phyloP scores from a whole-genome alignment of 2,797 vertebrate genomes.

The Lateolabrax maculatus region DNA sequence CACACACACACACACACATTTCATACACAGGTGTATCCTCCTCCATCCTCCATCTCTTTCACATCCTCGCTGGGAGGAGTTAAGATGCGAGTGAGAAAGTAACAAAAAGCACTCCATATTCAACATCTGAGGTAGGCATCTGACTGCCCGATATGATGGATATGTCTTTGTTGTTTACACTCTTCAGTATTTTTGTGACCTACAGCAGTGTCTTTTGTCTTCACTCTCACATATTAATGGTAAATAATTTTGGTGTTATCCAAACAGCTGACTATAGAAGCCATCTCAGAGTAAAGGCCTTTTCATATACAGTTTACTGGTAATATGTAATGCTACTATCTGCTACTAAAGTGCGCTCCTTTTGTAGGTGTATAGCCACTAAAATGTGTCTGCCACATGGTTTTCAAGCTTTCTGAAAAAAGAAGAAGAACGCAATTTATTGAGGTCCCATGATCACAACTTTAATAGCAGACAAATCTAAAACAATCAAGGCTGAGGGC shows the following conservation, averaged over 20 bases:
- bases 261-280: not conserved
- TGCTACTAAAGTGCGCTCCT: not conserved
- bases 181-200: not conserved
- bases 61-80: too few species aligned
- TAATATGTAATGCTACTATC: not conserved
- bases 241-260: not conserved
- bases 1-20: not conserved
- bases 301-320: not conserved
- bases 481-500: constrained; percentile 61
- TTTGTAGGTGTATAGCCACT: constrained; percentile 1
- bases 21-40: too few species aligned
- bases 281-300: not conserved
- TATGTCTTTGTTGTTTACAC: not conserved
- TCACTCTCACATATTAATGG: not conserved
- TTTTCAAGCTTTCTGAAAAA: constrained; percentile 47
- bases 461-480: constrained; percentile 65
- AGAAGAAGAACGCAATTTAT: constrained; percentile 58
- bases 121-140: too few species aligned
- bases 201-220: not conserved
- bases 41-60: too few species aligned
- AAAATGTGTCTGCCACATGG: constrained; percentile 33
- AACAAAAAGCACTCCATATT: too few species aligned
- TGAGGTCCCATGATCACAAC: constrained; percentile 72
- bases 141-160: not conserved
- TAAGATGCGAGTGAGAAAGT: too few species aligned